A percentile compares a stretch with the other conserved stretches of the same genome.
Evolutionary conservation across 2,797 vertebrate genomes (phyloP).

Genomic region (Sebastes matsubarae): DNA sequence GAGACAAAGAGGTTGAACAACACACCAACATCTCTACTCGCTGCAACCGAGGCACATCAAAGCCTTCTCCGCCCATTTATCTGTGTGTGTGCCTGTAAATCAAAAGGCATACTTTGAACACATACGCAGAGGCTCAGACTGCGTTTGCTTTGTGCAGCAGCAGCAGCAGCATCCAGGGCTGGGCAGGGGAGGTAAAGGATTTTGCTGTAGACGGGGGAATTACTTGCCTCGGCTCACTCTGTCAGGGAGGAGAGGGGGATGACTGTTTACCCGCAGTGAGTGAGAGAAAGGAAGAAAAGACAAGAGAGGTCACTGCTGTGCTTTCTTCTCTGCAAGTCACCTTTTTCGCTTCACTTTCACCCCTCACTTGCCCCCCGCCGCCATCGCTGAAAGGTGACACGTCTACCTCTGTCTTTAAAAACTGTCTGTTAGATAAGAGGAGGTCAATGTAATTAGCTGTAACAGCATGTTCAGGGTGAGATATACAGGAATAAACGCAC

Average conservation of each 20-base stretch:
- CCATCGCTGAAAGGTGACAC: constrained; percentile 37
- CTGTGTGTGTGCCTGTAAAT: constrained; percentile 70
- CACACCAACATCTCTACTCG: constrained; percentile 64
- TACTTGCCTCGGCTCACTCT: constrained; percentile 73
- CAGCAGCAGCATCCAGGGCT: constrained; percentile 32
- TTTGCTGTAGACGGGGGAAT: constrained; percentile 72
- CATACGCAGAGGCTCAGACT: constrained; percentile 18
- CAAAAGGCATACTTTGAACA: constrained; percentile 69
- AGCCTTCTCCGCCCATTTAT: constrained; percentile 70
- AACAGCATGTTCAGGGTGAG: constrained; percentile 51
- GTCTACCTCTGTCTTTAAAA: constrained; percentile 33
- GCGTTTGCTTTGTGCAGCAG: constrained; percentile 69
- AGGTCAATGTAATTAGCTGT: constrained; percentile 70
- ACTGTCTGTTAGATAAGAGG: constrained; percentile 58
- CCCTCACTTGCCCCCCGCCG: constrained; percentile 50
- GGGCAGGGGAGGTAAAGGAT: constrained; percentile 62
- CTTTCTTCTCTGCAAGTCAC: constrained; percentile 70
- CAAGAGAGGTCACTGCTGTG: constrained; percentile 71
- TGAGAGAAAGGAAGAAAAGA: constrained; percentile 35
- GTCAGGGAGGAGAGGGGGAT: constrained; percentile 61
- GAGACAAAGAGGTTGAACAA: constrained; percentile 72
- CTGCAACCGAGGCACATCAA: constrained; percentile 71
- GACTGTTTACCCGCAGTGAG: constrained; percentile 66
- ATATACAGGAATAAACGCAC: constrained; percentile 35
- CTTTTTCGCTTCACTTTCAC: constrained; percentile 72